Conservation (phyloP, 2,113 vertebrate genomes). For the Cacatua alba region DNA sequence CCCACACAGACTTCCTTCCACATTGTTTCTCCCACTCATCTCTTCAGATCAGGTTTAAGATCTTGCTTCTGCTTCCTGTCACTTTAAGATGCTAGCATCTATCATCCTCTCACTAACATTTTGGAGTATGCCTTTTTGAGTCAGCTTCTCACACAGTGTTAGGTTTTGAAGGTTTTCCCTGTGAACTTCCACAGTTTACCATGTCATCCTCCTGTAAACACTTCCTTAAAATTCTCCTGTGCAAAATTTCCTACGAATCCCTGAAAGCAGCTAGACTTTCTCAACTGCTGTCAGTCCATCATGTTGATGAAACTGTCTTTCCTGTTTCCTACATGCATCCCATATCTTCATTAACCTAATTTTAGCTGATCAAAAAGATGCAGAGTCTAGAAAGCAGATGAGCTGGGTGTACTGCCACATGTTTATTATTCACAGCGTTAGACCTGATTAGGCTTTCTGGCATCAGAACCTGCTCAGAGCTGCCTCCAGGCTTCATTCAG, state of each 20-base stretch:
- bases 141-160: background rate
- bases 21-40: background rate
- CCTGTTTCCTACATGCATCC: background rate
- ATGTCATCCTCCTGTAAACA: background rate
- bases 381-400: background rate
- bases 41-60: slow-evolving; percentile 6
- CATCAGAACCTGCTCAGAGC: background rate
- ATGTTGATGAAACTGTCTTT: background rate
- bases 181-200: background rate
- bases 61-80: background rate
- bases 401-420: background rate
- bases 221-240: background rate
- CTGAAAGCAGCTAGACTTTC: background rate
- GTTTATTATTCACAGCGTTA: background rate
- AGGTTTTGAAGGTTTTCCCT: background rate
- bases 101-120: background rate
- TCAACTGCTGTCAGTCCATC: background rate
- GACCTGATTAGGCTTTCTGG: background rate
- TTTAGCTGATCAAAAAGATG: background rate
- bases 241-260: background rate
- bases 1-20: background rate
- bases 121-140: background rate
- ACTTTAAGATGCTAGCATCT: background rate
- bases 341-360: background rate
- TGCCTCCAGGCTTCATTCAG: background rate